Percentiles rank a stretch among this genome's conserved stretches.
Conservation (phyloP, 2,888 invertebrate genomes). For the Orgyia antiqua region DNA sequence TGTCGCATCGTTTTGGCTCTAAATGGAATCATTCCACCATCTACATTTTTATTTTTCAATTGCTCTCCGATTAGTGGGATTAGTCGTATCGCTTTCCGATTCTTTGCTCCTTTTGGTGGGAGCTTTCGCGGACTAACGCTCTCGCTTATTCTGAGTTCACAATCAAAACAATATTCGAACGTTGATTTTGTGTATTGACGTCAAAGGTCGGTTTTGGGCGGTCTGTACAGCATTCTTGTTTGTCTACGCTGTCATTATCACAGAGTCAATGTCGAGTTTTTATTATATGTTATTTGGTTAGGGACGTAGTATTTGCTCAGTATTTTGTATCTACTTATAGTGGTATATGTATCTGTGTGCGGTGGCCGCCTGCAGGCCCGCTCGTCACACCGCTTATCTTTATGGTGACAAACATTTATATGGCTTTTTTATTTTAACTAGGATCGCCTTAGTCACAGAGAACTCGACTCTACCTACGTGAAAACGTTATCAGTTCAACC, state of each 20-base stretch:
- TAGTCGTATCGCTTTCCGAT: conserved; percentile 75
- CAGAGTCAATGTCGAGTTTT: conserved; percentile 53
- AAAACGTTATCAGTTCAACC: conserved; percentile 56
- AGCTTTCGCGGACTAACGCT: conserved; percentile 60
- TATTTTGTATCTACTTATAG: conserved; percentile 31
- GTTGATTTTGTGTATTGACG: conserved; percentile 28
- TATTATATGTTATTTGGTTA: conserved; percentile 64
- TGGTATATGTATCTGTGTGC: conserved; percentile 45
- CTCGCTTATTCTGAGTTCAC: conserved; percentile 36
- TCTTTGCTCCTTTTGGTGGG: conserved; percentile 71
- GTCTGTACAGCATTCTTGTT: conserved; percentile 30
- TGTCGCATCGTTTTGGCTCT: conserved; percentile 77
- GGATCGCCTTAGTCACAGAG: conserved; percentile 56
- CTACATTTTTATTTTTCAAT: conserved; percentile 80
- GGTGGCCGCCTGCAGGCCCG: conserved; percentile 53
- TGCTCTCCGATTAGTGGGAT: conserved; percentile 77
- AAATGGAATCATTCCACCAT: conserved; percentile 77
- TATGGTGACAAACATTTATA: conserved; percentile 62
- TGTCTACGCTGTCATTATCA: conserved; percentile 45
- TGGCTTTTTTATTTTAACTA: conserved; percentile 62
- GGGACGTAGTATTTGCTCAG: conserved; percentile 50
- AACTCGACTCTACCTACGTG: conserved; percentile 46
- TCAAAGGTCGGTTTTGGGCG: conserved; percentile 33
- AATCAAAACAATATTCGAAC: conserved; percentile 24
- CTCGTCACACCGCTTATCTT: conserved; percentile 61